Conservation (phyloP, 2,113 vertebrate species). For the Macroglossus sobrinus region DNA sequence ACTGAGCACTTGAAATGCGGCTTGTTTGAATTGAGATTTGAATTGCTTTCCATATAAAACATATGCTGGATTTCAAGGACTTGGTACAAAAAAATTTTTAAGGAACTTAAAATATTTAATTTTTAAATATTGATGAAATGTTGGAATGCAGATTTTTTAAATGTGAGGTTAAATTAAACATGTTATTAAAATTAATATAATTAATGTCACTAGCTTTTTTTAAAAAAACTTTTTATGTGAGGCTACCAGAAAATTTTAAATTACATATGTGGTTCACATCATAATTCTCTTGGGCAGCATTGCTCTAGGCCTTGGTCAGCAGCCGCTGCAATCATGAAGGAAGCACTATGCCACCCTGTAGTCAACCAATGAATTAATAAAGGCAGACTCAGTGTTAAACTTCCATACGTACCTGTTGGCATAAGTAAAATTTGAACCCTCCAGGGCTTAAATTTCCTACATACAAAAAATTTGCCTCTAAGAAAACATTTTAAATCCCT, state of each 20-base stretch:
- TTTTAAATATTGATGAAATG: neutral
- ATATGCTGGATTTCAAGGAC: neutral
- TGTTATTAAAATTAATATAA: slow-evolving; percentile 13
- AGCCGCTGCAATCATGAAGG: neutral
- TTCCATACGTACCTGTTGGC: neutral
- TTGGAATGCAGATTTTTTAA: neutral
- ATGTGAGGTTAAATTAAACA: neutral
- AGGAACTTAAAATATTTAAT: neutral
- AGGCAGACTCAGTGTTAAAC: neutral
- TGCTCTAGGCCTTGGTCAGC: neutral
- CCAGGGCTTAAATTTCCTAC: neutral
- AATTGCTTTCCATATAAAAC: neutral
- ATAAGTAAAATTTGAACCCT: neutral
- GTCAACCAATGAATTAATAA: neutral
- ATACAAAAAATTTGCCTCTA: neutral
- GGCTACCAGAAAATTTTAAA: neutral
- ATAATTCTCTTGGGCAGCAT: neutral
- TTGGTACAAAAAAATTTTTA: neutral
- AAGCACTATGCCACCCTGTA: neutral
- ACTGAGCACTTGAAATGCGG: neutral
- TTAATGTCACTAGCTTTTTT: slow-evolving; percentile 6
- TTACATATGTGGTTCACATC: neutral
- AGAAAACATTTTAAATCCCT: neutral
- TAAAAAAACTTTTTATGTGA: neutral
- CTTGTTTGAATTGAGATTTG: neutral